These are phyloP conservation scores for Morpho deidamia DNA, from an alignment of 2,888 invertebrate genomes.

Conservation along the genomic window DNA sequence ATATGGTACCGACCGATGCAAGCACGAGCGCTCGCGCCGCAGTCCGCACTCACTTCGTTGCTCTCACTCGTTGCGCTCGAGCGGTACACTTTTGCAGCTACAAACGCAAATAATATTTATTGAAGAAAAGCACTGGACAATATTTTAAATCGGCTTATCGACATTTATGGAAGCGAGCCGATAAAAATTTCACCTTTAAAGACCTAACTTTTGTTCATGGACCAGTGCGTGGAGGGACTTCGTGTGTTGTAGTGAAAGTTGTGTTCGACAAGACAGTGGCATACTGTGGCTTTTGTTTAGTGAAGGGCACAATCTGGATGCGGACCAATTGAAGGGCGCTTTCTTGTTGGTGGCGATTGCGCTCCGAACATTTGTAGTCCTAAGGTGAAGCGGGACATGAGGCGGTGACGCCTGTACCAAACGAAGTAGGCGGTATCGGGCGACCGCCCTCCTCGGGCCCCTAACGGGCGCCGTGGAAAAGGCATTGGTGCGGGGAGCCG, in stretches of 20 bases:
- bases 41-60: slow-evolving; percentile 30
- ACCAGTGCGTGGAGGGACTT: not conserved
- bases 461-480: slow-evolving; percentile 64
- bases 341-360: slow-evolving; percentile 40
- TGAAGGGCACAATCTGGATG: slow-evolving; percentile 24
- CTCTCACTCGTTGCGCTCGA: slow-evolving; percentile 38
- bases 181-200: not conserved
- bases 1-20: slow-evolving; percentile 21
- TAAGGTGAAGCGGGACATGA: slow-evolving; percentile 66
- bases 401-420: slow-evolving; percentile 74
- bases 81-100: slow-evolving; percentile 30
- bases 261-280: slow-evolving; percentile 1
- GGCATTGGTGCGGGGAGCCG: slow-evolving; percentile 69
- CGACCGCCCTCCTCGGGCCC: slow-evolving; percentile 74
- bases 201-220: not conserved
- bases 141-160: not conserved
- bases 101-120: not conserved
- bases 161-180: not conserved
- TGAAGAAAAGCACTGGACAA: not conserved
- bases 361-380: slow-evolving; percentile 47
- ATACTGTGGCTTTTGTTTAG: slow-evolving; percentile 3
- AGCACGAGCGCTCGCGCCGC: slow-evolving; percentile 24
- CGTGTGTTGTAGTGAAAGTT: slow-evolving; percentile 1
- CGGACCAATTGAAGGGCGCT: slow-evolving; percentile 48
- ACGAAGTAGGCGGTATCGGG: slow-evolving; percentile 75